Percentiles rank a stretch among this genome's conserved stretches.
Conservation (phyloP, 2,888 invertebrate species). For the Cremastinae sp. region DNA sequence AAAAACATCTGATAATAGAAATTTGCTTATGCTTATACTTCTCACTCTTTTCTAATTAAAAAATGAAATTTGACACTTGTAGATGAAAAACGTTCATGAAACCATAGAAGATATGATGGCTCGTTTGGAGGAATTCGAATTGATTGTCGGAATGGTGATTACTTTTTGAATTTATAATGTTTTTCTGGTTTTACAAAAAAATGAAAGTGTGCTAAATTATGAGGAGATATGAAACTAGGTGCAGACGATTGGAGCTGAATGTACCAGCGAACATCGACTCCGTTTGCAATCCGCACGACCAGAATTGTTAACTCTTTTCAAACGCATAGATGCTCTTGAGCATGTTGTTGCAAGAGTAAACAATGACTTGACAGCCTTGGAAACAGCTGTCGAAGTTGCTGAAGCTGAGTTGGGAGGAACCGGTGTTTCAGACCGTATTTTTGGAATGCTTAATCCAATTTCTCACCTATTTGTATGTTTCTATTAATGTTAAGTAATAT, state of each 20-base stretch:
- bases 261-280: conserved; percentile 73
- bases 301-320: conserved; percentile 72
- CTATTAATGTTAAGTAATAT: not conserved
- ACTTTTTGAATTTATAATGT: conserved; percentile 1
- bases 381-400: conserved; percentile 76
- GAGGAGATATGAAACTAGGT: conserved; percentile 66
- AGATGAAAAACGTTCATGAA: conserved; percentile 76
- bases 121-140: conserved; percentile 79
- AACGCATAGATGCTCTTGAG: conserved; percentile 77
- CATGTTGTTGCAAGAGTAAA: conserved; percentile 74
- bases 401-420: conserved; percentile 73
- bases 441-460: conserved; percentile 78
- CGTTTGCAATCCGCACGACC: conserved; percentile 70
- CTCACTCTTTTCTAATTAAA: not conserved
- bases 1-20: conserved; percentile 47
- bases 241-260: conserved; percentile 74
- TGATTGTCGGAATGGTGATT: conserved; percentile 78
- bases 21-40: not conserved
- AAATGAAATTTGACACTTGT: conserved; percentile 47
- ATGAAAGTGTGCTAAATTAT: not conserved
- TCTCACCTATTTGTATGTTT: conserved; percentile 75
- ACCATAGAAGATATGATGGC: conserved; percentile 78
- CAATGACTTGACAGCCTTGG: conserved; percentile 74
- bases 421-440: conserved; percentile 73
- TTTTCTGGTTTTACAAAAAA: not conserved